These are phyloP conservation scores for Mustelus asterias DNA, from an alignment of 2,113 vertebrate genomes.

Conservation along the genomic window DNA sequence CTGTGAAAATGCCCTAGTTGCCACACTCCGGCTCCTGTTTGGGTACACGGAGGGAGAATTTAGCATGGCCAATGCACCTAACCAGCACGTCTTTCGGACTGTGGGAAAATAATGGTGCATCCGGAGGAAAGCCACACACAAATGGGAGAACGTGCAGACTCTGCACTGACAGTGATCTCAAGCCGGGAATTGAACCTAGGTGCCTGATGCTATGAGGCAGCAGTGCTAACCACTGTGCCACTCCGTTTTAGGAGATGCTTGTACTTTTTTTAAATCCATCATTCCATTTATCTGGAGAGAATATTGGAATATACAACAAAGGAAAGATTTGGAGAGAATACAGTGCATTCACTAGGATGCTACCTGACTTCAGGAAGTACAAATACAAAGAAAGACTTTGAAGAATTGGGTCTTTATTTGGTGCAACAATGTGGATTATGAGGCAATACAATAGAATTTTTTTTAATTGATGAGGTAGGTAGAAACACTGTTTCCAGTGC, in stretches of 20 bases:
- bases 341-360: neutral
- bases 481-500: neutral
- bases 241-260: neutral
- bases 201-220: too few relatives aligned
- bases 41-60: too few relatives aligned
- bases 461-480: neutral
- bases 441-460: neutral
- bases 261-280: neutral
- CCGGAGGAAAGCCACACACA: too few relatives aligned
- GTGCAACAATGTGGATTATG: neutral
- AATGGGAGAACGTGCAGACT: too few relatives aligned
- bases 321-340: neutral
- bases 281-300: neutral
- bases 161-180: too few relatives aligned
- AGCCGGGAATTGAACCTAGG: too few relatives aligned
- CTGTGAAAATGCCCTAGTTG: too few relatives aligned
- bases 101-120: too few relatives aligned
- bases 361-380: neutral
- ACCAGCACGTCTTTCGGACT: too few relatives aligned
- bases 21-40: too few relatives aligned
- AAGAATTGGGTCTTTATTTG: neutral
- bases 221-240: too few relatives aligned
- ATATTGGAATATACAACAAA: neutral
- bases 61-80: too few relatives aligned
- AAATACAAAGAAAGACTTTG: neutral